Evolutionary conservation across 2,888 invertebrate genomes (phyloP), one percentile per base, ranked within the genome.

Genomic region (Thereva nobilitata): DNA sequence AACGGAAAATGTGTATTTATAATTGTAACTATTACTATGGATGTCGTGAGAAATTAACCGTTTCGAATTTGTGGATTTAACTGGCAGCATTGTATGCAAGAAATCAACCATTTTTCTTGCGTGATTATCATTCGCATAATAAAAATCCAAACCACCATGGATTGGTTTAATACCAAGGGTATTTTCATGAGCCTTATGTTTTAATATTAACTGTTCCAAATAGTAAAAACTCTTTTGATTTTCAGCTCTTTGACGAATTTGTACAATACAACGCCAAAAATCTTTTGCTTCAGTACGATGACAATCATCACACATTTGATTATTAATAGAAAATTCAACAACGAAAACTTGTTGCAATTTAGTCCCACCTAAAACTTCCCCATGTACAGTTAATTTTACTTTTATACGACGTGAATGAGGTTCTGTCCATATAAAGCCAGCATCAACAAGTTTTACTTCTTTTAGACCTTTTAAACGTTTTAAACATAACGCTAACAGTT

Each of bases 141-240:
- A 99, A 79, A 99, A 99, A 82, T 99, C 98, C 56, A 99, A 81
- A 6, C 99, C 98, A 79, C 93, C 95, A 89, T 84, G 73, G 71
- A 88, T 87, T 44, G 91, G 88, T 80, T 93, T 95, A 65, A 96
- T 94, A n/a, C 92, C 93, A 66, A 94, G 82, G 0, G 95, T 91
- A 75, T 91, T 89, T 72, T 89, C 89, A 81, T 97, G 97, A 0
- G 95, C 96, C 74, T 90, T 93, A 77, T 97, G 93, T 79, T 98
- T 99, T 72, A 99, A 82, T 76, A 99, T 94, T 70, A 98, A 81
- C 79, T 99, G 99, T 78, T 99, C 99, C 75, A 99, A 83, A 77
- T 97, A 99, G 79, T 91, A 98, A 76, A 99, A 92, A 0, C 98
- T 98, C 81, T 97, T 98, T 78, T 96, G 95, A 80, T 97, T 98